Base-by-base conservation (phyloP, 2,888 invertebrate species). In the Conistra vaccinii region DNA sequence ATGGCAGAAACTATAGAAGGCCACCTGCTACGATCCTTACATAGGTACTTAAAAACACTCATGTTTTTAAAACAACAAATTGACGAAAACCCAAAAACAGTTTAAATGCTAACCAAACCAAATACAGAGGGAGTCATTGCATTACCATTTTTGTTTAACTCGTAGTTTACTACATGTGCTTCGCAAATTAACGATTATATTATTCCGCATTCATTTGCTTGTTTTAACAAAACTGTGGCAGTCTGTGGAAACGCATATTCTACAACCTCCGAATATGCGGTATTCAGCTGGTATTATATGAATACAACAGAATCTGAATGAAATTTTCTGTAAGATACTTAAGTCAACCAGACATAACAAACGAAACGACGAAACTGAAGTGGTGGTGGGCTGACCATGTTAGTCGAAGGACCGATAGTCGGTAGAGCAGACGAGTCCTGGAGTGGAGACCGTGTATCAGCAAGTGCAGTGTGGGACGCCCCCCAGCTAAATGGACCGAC, bases 161-260 rank as follows among this genome's bases (percentile, higher is more conserved):
- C 20, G 20, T 69, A 69, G 78, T 78, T 76, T 78, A 78, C 42
- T 78, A n/a, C 69, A 20, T 20, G 51, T 53, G 58, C 76, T 69
- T 69, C 69, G 51, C 5, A 51, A 76, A 78, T 76, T 69, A 76
- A 76, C 26, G 76, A 69, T 70, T 78, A 76, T 78, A 78, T 78
- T 78, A 78, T 76, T 35, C 76, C n/a, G 58, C 51, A 45, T 78
- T 51, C 4, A 78, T 78, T 76, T 68, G 42, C 23, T 68, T 51
- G 51, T 32, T 68, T 77, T 78, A 58, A 57, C 57, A 39, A 35
- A 78, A 58, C n/a, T 32, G 57, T 68, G 32, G 69, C 9, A 4
- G 6, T 63, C 9, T 67, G 35, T 26, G 20, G 14, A 51, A 32
- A 69, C 23, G 2, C 29, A 17, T 17, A 20, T 23, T 66, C 39